Evolutionary conservation across 2,797 vertebrate genomes (phyloP).

Genomic region (Acanthiza pusilla): DNA sequence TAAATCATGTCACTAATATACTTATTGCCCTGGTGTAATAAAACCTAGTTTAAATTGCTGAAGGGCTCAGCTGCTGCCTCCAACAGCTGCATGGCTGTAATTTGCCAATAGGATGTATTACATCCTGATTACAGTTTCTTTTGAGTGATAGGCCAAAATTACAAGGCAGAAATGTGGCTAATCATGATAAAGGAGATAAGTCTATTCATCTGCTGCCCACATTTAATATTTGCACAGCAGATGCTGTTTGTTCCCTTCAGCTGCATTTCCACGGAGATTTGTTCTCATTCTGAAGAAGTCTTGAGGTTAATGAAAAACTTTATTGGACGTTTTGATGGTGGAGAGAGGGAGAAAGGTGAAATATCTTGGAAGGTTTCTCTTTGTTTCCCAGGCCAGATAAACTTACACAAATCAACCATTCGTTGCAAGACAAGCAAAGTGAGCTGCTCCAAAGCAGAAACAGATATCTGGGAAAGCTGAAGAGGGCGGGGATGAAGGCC

Average conservation of each 20-base stretch:
- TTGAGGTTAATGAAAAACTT: slow-evolving; percentile 27
- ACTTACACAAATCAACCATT: neutral
- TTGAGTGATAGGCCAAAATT: slow-evolving; percentile 48
- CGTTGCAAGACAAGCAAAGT: neutral
- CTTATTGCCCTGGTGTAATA: neutral
- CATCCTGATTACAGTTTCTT: slow-evolving; percentile 53
- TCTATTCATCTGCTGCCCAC: slow-evolving; percentile 7
- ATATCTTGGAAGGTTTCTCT: neutral
- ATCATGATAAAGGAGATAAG: slow-evolving; percentile 46
- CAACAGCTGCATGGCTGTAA: slow-evolving; percentile 31
- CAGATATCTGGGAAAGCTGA: neutral
- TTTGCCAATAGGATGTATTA: slow-evolving; percentile 55
- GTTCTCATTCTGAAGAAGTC: neutral
- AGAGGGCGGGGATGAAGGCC: neutral
- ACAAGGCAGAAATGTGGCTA: slow-evolving; percentile 36
- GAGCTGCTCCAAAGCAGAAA: neutral
- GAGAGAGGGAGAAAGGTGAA: neutral
- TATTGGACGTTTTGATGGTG: neutral
- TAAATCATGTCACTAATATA: neutral
- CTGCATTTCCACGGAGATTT: neutral
- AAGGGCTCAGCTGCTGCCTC: slow-evolving; percentile 29
- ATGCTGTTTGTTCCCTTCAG: slow-evolving; percentile 36
- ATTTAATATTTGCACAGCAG: slow-evolving; percentile 40
- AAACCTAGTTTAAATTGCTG: neutral
- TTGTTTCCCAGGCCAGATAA: neutral